A percentile compares a stretch with the other conserved stretches of the same genome.
phyloP scores from a whole-genome alignment of 1,140 invertebrate species.

The Mactra quadrangularis region DNA sequence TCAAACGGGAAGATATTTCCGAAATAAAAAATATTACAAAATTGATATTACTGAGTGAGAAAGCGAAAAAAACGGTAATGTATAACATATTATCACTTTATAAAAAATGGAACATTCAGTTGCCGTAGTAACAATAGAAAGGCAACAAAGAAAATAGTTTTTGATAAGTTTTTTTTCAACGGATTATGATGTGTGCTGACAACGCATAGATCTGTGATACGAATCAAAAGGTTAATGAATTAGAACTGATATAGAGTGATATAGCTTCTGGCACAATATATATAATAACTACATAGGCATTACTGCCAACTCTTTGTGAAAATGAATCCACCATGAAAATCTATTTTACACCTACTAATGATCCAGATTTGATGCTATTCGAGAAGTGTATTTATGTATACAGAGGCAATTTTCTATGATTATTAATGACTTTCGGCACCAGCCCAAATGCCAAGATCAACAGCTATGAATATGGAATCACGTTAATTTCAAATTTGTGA shows the following conservation, averaged over 20 bases:
- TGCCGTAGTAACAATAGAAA: too few relatives aligned
- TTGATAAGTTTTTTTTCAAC: too few relatives aligned
- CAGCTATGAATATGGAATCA: conserved; percentile 58
- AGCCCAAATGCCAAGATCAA: conserved; percentile 60
- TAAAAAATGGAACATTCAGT: too few relatives aligned
- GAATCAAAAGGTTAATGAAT: conserved; percentile 61
- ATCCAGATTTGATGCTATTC: conserved; percentile 54
- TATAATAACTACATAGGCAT: conserved; percentile 57
- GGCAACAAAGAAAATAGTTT: too few relatives aligned
- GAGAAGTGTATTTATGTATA: conserved; percentile 61
- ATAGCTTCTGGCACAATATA: conserved; percentile 30
- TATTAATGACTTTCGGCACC: conserved; percentile 59
- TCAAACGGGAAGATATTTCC: too few relatives aligned
- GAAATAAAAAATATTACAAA: too few relatives aligned
- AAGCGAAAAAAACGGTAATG: too few relatives aligned
- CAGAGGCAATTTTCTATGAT: conserved; percentile 55
- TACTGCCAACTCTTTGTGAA: conserved; percentile 57
- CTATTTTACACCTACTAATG: conserved; percentile 60
- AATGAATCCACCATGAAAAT: conserved; percentile 59
- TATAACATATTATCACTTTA: too few relatives aligned
- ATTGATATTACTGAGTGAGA: too few relatives aligned
- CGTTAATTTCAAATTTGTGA: conserved; percentile 51
- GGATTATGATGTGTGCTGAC: too few relatives aligned
- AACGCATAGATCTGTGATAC: conserved; percentile 39
- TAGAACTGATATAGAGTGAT: conserved; percentile 57